Conservation (phyloP, 2,797 vertebrate genomes). For the Sebastes miniatus region DNA sequence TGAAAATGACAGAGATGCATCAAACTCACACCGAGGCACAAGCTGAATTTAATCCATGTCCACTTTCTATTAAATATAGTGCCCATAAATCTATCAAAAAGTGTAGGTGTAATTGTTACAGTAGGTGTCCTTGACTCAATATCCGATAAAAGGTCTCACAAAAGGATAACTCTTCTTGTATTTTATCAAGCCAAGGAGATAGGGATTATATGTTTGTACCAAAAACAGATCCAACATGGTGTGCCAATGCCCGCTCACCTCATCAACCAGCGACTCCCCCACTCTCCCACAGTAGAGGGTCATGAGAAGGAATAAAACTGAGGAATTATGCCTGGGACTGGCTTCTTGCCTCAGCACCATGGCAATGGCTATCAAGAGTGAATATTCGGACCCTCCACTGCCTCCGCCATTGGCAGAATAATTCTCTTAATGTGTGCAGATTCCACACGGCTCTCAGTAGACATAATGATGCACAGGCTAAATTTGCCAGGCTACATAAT, state of each 20-base stretch:
- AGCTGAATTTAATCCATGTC: not conserved
- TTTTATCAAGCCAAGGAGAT: slow-evolving; percentile 56
- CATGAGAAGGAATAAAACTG: slow-evolving; percentile 75
- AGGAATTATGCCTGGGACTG: slow-evolving; percentile 74
- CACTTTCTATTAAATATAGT: not conserved
- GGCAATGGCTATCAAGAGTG: slow-evolving; percentile 60
- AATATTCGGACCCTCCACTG: slow-evolving; percentile 53
- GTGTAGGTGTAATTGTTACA: not conserved
- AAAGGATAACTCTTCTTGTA: slow-evolving; percentile 30
- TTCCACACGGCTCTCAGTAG: slow-evolving; percentile 89
- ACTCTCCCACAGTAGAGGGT: slow-evolving; percentile 51
- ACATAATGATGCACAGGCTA: slow-evolving; percentile 87
- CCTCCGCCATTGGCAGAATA: slow-evolving; percentile 80
- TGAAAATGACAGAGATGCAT: not conserved
- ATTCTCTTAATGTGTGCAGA: slow-evolving; percentile 95
- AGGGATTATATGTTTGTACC: slow-evolving; percentile 64
- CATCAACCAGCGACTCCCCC: slow-evolving; percentile 54
- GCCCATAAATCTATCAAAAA: not conserved
- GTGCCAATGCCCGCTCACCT: slow-evolving; percentile 57
- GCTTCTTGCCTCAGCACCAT: slow-evolving; percentile 61
- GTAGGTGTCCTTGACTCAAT: slow-evolving; percentile 16
- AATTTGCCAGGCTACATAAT: slow-evolving; percentile 93
- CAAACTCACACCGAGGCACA: not conserved
- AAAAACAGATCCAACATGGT: slow-evolving; percentile 50
- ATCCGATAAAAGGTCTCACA: slow-evolving; percentile 23